Evolutionary conservation across 2,888 invertebrate species (phyloP), one percentile per base, ranked within the genome.

Genomic region (Cheilosia pagana): DNA sequence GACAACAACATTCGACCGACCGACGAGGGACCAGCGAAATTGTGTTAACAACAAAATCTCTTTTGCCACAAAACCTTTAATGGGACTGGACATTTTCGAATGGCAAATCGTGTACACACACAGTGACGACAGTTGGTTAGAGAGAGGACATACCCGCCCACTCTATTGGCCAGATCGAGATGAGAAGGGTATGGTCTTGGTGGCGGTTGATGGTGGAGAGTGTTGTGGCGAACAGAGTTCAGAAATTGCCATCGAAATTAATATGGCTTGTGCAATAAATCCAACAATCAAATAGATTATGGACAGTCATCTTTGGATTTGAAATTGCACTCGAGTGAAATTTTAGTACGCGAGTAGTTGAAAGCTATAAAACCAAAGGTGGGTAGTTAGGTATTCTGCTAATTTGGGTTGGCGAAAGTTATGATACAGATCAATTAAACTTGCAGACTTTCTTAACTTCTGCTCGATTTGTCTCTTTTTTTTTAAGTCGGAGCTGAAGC

Each of bases 31-130:
- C 35, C 41, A 50, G 55, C 35, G 43, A 65, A 75, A 81, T 68
- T 75, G 81, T 62, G 81, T 48, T 67, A 53, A 55, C 60, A 62
- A 50, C 67, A 68, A 70, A 81, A 75, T 68, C 55, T 65, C 53
- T 35, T 70, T 68, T 12, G 57, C 81, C 81, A 41, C 75, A 81
- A 81, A 68, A 68, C 62, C 43, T 55, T 35, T 75, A 57, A 68
- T 68, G 45, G 74, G 65, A 79, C 60, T 67, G 8, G 21, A 43
- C 62, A 71, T 63, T 23, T 78, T 41, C 31, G 31, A 41, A 50
- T 50, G 16, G 31, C 6, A 50, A 53, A 10, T 6, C 52, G 35
- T 23, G 12, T 55, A 10, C 43, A 45, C 31, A n/a, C 16, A 35
- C 31, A 45, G 21, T 0, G 62, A 39, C 14, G 62, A 48, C 21